These are phyloP conservation scores for Cossypha heuglini DNA, from an alignment of 2,797 vertebrate genomes.

Conservation along the genomic window DNA sequence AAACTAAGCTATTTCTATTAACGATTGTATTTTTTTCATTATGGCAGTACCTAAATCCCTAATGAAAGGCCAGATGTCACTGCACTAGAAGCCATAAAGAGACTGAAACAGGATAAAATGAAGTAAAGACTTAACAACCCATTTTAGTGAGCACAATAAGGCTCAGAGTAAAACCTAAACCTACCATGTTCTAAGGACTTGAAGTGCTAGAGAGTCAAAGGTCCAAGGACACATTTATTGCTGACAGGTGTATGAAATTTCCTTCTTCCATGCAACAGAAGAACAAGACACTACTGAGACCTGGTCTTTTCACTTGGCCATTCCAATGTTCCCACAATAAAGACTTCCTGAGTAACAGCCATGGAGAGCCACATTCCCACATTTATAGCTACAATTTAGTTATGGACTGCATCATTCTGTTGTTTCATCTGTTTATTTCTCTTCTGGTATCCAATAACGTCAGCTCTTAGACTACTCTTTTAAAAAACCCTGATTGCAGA, in stretches of 20 bases:
- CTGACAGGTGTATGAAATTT: not conserved
- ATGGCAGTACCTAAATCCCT: not conserved
- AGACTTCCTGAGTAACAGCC: not conserved
- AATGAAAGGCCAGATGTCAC: not conserved
- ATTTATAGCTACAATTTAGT: slow-evolving; percentile 17
- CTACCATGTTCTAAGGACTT: not conserved
- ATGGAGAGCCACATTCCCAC: not conserved
- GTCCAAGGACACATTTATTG: slow-evolving; percentile 9
- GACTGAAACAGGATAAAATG: not conserved
- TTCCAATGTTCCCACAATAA: not conserved
- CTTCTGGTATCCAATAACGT: not conserved
- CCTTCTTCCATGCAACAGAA: not conserved
- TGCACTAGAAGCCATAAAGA: not conserved
- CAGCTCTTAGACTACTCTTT: not conserved
- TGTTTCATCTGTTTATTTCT: not conserved
- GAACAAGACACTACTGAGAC: not conserved
- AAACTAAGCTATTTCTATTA: not conserved
- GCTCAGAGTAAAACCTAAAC: not conserved
- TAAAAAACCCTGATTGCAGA: not conserved
- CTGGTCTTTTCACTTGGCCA: not conserved
- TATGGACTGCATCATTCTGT: not conserved
- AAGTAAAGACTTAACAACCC: slow-evolving; percentile 26
- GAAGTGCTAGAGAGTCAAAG: not conserved
- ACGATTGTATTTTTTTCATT: not conserved
- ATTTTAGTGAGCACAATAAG: not conserved